Evolutionary conservation across 2,888 invertebrate species (phyloP).

Genomic region (Scaptomyza parva): DNA sequence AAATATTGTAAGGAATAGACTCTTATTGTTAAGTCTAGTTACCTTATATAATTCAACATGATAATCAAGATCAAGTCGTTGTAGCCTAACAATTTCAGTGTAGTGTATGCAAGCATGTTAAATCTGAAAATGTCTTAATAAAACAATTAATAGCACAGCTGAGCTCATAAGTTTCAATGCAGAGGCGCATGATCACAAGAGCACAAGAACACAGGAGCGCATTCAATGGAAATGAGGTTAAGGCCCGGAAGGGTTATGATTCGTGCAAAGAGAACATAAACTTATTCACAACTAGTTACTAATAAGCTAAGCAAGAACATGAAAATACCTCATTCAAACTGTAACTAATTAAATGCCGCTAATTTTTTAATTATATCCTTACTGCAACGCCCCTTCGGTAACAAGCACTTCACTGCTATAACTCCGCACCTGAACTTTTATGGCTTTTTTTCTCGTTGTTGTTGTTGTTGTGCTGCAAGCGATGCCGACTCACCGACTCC

Average conservation of each 20-base stretch:
- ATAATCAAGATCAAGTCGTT: constrained; percentile 4
- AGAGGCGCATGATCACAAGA: constrained; percentile 60
- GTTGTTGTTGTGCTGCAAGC: constrained; percentile 13
- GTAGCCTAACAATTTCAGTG: not conserved
- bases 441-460: constrained; percentile 32
- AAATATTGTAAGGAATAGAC: not conserved
- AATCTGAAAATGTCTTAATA: constrained; percentile 79
- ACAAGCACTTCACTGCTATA: not conserved
- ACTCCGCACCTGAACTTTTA: constrained; percentile 58
- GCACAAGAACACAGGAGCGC: constrained; percentile 58
- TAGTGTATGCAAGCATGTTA: constrained; percentile 73
- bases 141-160: constrained; percentile 80
- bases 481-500: constrained; percentile 26
- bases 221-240: constrained; percentile 23
- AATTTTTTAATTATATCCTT: no score
- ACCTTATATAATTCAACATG: not conserved
- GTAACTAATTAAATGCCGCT: no score
- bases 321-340: no score
- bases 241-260: not conserved
- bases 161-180: constrained; percentile 72
- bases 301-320: no score
- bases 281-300: no score
- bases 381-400: no score
- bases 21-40: not conserved
- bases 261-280: no score